Base-by-base conservation (phyloP, 2,113 vertebrate genomes). In the Nothoprocta perdicaria region DNA sequence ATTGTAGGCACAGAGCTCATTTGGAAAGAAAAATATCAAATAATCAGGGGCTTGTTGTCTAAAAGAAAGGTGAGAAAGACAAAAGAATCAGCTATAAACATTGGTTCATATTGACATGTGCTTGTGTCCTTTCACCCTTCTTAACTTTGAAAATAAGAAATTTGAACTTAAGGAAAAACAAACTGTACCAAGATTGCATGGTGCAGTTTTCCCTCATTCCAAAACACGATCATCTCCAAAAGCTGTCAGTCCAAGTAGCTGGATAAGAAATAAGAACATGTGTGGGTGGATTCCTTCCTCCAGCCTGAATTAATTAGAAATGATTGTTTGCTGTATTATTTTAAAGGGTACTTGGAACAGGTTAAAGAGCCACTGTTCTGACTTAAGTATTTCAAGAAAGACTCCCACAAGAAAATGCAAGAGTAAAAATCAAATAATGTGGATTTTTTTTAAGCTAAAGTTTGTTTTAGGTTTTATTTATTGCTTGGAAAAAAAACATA, bases 221-320 rank as follows among this genome's bases (percentile, higher is more conserved):
- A 93, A 93, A 95, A 79, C 21, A 80, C 38, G 65, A 58, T 74
- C 66, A 88, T 83, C 76, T 95, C 90, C 65, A 91, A 78, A 82
- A 91, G 61, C 73, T 75, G 92, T 75, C 94, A 93, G 79, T 85
- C 91, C 84, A 93, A 94, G 89, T 82, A 94, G 89, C 52, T 92
- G 95, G 91, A 78, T 92, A 93, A 95, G 92, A 93, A 94, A 82
- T 93, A 46, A 87, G 95, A 94, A 93, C 94, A 96, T 92, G 89
- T 91, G 96, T 95, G 96, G 94, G 94, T 53, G 92, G 82, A 94
- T 85, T 95, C 63, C 86, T 96, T 96, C 94, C 94, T 95, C 76
- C 92, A 96, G 91, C 52, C 84, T 93, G 92, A 95, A 95, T 93
- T 92, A 95, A 96, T 95, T 93, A 93, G 89, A 85, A 94, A 60